Percentiles rank a stretch among this genome's conserved stretches.
These are phyloP conservation scores for Myotis vivesi DNA, from an alignment of 2,797 vertebrate genomes.

Conservation along the genomic window DNA sequence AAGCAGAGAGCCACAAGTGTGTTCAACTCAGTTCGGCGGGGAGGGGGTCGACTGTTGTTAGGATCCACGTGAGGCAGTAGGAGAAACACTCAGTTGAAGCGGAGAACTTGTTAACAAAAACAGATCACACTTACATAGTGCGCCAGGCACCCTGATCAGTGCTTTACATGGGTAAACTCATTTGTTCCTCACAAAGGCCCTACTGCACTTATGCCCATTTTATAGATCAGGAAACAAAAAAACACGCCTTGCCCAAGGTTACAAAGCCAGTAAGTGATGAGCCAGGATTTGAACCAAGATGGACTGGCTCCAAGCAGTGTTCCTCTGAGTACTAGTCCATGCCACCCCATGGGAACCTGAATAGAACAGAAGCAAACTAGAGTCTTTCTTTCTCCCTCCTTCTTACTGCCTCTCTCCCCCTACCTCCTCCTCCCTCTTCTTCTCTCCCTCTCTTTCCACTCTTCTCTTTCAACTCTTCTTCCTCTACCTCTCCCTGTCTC, in stretches of 20 bases:
- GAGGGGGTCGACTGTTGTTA: not conserved
- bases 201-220: not conserved
- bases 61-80: not conserved
- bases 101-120: not conserved
- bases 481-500: not conserved
- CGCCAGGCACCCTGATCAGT: not conserved
- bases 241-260: not conserved
- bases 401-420: not conserved
- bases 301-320: not conserved
- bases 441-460: not conserved
- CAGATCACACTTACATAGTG: not conserved
- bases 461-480: not conserved
- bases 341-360: not conserved
- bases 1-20: not conserved
- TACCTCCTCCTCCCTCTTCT: too few species aligned
- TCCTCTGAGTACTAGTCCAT: not conserved
- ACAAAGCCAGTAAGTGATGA: not conserved
- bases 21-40: not conserved
- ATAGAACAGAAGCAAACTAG: not conserved
- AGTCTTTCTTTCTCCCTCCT: not conserved
- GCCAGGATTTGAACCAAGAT: not conserved
- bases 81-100: not conserved
- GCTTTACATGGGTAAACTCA: not conserved
- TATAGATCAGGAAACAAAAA: constrained; percentile 17
- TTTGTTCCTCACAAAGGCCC: not conserved